Evolutionary conservation across 2,888 invertebrate genomes (phyloP).

Genomic region (Dolomedes plantarius): DNA sequence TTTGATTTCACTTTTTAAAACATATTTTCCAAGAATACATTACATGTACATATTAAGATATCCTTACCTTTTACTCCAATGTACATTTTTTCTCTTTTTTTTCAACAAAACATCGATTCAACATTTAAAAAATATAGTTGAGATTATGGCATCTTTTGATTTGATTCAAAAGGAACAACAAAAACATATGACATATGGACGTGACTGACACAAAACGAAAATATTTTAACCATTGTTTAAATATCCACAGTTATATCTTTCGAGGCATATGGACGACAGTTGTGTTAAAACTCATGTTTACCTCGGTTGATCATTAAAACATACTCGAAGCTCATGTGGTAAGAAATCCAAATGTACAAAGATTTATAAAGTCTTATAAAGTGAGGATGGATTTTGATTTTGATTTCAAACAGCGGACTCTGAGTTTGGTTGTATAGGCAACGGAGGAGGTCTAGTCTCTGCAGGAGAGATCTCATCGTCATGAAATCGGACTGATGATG

Average conservation of each 20-base stretch:
- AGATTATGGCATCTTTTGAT: slow-evolving; percentile 52
- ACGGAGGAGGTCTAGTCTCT: slow-evolving; percentile 8
- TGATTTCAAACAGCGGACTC: slow-evolving; percentile 48
- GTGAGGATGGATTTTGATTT: background rate
- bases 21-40: background rate
- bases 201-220: slow-evolving; percentile 40
- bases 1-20: background rate
- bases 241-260: background rate
- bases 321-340: background rate
- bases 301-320: background rate
- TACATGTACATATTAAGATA: background rate
- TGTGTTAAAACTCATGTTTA: background rate
- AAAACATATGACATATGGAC: slow-evolving; percentile 41
- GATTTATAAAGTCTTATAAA: background rate
- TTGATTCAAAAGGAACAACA: slow-evolving; percentile 53
- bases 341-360: slow-evolving; percentile 33
- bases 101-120: background rate
- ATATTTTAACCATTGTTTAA: slow-evolving; percentile 14
- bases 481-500: slow-evolving; percentile 85
- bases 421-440: slow-evolving; percentile 26
- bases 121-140: slow-evolving; percentile 55
- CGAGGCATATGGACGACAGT: background rate
- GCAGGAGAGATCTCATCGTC: slow-evolving; percentile 79
- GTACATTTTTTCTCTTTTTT: background rate
- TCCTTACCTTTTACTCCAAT: background rate